Percentiles rank a stretch among this genome's conserved stretches.
phyloP scores from a whole-genome alignment of 2,113 vertebrate genomes.

The Deroptyus accipitrinus region DNA sequence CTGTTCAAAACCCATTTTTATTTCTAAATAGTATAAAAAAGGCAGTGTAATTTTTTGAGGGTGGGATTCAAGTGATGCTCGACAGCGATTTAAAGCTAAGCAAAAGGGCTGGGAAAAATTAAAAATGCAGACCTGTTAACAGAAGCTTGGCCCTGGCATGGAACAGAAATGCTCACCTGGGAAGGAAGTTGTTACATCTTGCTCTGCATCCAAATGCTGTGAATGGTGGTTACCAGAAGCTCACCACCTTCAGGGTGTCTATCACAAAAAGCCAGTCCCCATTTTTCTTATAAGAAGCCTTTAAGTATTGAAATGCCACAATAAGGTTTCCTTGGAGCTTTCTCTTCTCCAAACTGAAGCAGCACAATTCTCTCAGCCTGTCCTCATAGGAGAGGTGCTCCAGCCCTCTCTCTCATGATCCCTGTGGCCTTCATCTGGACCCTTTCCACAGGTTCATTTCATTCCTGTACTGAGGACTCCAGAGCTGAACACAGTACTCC shows the following conservation, averaged over 20 bases:
- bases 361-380: not conserved
- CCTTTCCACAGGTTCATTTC: not conserved
- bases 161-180: not conserved
- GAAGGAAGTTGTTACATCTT: not conserved
- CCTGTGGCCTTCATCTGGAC: not conserved
- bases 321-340: not conserved
- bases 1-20: not conserved
- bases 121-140: not conserved
- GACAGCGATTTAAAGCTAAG: not conserved
- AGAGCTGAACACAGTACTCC: not conserved
- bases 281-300: not conserved
- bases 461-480: not conserved
- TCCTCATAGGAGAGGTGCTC: not conserved
- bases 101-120: not conserved
- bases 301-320: not conserved
- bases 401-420: not conserved
- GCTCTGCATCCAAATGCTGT: not conserved
- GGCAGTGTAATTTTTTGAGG: not conserved
- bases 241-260: not conserved
- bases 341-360: not conserved
- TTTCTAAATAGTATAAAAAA: not conserved
- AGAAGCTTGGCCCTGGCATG: not conserved
- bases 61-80: not conserved
- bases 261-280: not conserved
- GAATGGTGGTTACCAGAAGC: not conserved